Evolutionary conservation across 2,797 vertebrate genomes (phyloP), one percentile per base, ranked within the genome.

Genomic region (Knipowitschia caucasica): DNA sequence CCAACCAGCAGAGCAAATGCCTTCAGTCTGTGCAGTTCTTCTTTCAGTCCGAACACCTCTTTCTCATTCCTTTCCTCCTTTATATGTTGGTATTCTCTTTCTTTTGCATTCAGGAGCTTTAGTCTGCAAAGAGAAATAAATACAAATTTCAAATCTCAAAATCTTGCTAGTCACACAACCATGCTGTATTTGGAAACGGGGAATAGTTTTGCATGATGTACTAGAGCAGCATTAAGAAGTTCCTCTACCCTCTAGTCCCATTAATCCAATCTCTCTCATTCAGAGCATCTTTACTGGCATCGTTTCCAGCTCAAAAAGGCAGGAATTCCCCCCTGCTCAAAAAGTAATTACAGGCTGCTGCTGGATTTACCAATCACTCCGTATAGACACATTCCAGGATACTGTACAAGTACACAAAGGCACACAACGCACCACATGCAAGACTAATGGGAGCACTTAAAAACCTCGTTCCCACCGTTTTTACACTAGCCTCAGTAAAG

Each of bases 1-100:
- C 95, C 92, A 47, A 97, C 90, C 81, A 94, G 90, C 81, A 93
- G 79, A 27, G 93, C 91, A 75, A 96, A 94, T 27, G 89, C 89
- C 74, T 96, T 95, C 55, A 98, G 83, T 78, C 91, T 89, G 55
- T 72, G 91, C 64, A 96, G 71, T 80, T 98, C 93, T 50, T 92
- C 89, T 76, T 92, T 93, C 44, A 98, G 74, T 73, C 75, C 78
- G 0, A 69, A 71, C 65, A 90, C 69, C 73, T 91, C 93, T 62
- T 75, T 91, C 62, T 89, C 86, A 67, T 83, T 88, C 76, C 92
- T 93, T 62, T 91, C 82, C 25, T 93, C 91, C 69, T 86, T 93
- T 81, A 87, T 86, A 73, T 89, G 77, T 53, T 92, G 91, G 74
- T 92, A 88, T 0, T 86, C 69, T 59, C 88, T 90, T 76, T 95